Evolutionary conservation across 2,888 invertebrate genomes (phyloP).

Genomic region (Drosophila nr. fundita): DNA sequence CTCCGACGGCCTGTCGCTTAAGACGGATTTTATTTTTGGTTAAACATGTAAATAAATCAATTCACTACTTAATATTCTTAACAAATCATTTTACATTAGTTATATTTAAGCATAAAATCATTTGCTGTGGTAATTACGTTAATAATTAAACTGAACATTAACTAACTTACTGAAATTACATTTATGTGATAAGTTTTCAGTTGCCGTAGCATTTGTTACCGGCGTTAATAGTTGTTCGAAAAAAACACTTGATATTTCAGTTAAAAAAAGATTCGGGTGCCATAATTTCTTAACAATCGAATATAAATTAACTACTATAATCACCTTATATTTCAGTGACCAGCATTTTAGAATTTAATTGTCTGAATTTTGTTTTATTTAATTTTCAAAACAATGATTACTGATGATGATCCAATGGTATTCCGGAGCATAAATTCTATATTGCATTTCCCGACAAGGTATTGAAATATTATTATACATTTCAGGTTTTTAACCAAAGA

Average conservation of each 20-base stretch:
- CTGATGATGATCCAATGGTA: background rate
- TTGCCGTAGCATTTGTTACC: background rate
- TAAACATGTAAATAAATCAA: background rate
- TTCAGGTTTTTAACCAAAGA: background rate
- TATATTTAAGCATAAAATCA: background rate
- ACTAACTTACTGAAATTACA: background rate
- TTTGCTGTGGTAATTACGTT: background rate
- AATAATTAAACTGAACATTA: background rate
- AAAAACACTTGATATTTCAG: background rate
- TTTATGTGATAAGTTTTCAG: background rate
- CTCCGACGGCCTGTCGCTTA: background rate
- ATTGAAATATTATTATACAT: background rate
- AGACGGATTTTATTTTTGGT: background rate
- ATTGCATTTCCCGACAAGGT: background rate
- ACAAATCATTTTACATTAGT: background rate
- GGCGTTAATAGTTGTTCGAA: background rate
- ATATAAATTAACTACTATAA: background rate
- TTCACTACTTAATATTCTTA: background rate
- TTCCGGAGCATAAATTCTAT: background rate
- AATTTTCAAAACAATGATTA: background rate
- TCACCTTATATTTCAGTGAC: background rate
- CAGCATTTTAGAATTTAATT: background rate
- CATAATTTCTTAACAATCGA: background rate
- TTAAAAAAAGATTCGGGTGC: background rate
- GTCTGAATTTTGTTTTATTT: background rate